Percentiles rank a stretch among this genome's conserved stretches.
phyloP scores from a whole-genome alignment of 2,797 vertebrate genomes.

The Crocidura indochinensis region DNA sequence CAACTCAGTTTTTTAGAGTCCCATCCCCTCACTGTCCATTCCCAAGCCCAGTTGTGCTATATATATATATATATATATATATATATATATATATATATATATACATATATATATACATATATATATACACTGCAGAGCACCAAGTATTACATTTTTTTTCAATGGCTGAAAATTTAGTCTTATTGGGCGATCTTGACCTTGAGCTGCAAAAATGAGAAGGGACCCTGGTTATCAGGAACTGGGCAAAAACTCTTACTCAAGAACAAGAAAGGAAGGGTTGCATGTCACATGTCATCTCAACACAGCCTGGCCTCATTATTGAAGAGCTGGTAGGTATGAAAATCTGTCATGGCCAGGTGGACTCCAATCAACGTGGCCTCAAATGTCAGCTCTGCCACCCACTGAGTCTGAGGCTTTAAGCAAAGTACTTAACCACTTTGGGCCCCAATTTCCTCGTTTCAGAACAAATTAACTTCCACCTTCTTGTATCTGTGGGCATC shows the following conservation, averaged over 20 bases:
- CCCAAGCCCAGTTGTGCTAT: not conserved
- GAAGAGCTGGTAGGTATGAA: slow-evolving; percentile 49
- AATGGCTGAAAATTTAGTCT: slow-evolving; percentile 36
- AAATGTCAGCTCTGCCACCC: slow-evolving; percentile 52
- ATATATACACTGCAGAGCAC: too few species aligned
- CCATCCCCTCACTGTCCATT: not conserved
- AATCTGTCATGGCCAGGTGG: not conserved
- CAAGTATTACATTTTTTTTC: slow-evolving; percentile 41
- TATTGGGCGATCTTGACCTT: not conserved
- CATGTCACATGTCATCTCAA: not conserved
- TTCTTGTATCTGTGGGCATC: not conserved
- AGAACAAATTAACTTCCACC: not conserved
- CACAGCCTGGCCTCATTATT: not conserved
- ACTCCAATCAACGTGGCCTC: slow-evolving; percentile 54
- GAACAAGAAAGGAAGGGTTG: slow-evolving; percentile 12
- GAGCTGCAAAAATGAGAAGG: not conserved
- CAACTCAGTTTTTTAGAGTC: not conserved
- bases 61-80: too few species aligned
- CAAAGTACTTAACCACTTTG: slow-evolving; percentile 48
- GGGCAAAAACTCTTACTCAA: not conserved
- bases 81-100: too few species aligned
- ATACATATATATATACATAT: too few species aligned
- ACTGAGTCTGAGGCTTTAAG: slow-evolving; percentile 46
- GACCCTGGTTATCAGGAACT: not conserved
- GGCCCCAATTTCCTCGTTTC: slow-evolving; percentile 51